These are phyloP conservation scores for Plusia festucae DNA, from an alignment of 2,888 invertebrate species.

Conservation along the genomic window DNA sequence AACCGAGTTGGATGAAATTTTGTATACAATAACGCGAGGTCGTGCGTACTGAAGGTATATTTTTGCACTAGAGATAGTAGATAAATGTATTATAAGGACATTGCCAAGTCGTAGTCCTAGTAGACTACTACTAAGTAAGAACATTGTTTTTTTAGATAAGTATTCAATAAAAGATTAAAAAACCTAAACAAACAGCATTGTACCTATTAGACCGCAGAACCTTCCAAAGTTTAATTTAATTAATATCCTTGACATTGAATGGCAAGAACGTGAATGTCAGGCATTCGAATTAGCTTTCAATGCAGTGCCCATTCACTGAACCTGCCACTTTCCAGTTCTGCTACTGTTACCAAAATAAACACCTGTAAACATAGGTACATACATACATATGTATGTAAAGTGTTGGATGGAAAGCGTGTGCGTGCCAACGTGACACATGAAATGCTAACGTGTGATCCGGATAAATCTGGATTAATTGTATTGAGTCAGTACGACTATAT, in stretches of 20 bases:
- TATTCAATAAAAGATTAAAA: too few species aligned
- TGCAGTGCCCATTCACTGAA: conserved; percentile 6
- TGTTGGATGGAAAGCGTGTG: conserved; percentile 32
- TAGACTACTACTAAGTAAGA: too few species aligned
- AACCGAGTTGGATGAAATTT: too few species aligned
- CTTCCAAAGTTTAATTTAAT: conserved; percentile 7
- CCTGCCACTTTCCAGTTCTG: conserved; percentile 2
- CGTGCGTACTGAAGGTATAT: too few species aligned
- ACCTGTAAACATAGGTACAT: conserved; percentile 13
- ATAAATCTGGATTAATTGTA: conserved; percentile 1
- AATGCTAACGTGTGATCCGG: conserved; percentile 25
- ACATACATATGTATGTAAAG: neutral
- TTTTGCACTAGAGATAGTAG: too few species aligned
- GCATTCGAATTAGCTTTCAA: neutral
- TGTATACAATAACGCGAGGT: too few species aligned
- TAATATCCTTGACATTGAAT: conserved; percentile 39
- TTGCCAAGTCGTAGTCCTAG: too few species aligned
- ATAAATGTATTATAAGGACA: too few species aligned
- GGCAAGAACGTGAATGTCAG: conserved; percentile 24
- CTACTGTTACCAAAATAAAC: conserved; percentile 28
- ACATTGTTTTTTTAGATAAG: too few species aligned
- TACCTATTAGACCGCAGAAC: neutral
- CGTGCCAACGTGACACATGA: conserved; percentile 44
- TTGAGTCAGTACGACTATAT: neutral
- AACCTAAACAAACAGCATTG: too few species aligned